These are phyloP conservation scores for Zoroaster sp. DNA, from an alignment of 53 echinoderm and acorn worm genomes.

Conservation along the genomic window DNA sequence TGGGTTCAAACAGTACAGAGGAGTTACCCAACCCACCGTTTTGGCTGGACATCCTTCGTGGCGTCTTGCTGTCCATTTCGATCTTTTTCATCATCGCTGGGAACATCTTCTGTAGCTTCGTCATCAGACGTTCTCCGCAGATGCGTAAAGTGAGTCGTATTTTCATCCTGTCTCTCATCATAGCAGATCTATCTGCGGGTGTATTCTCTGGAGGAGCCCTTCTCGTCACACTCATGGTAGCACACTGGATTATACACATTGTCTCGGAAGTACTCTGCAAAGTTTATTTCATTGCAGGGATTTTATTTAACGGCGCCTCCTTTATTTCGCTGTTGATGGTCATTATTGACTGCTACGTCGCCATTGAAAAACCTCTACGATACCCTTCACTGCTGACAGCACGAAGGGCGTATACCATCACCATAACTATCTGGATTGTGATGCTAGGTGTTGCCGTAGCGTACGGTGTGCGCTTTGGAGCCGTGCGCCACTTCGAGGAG, in stretches of 20 bases:
- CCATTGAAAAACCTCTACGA: constrained; percentile 17
- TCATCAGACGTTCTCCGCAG: background rate
- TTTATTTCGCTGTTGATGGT: constrained; percentile 1
- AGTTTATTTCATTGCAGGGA: background rate
- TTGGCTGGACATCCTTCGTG: constrained; percentile 14
- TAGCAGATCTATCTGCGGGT: constrained; percentile 13
- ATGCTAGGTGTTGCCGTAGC: background rate
- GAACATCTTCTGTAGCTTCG: background rate
- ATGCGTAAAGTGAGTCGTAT: constrained; percentile 38
- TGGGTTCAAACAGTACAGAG: background rate
- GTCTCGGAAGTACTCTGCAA: background rate
- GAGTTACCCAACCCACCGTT: background rate
- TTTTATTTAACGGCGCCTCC: constrained; percentile 31
- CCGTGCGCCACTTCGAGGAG: background rate
- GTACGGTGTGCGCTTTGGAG: background rate
- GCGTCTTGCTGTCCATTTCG: background rate
- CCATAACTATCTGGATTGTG: background rate
- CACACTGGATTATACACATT: background rate
- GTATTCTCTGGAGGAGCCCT: background rate
- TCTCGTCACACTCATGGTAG: background rate
- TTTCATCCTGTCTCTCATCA: constrained; percentile 12
- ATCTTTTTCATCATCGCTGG: background rate
- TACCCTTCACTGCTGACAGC: constrained; percentile 29
- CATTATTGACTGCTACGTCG: constrained; percentile 12
- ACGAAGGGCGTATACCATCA: background rate